Percentiles rank a stretch among this genome's conserved stretches.
Conservation (phyloP, 2,888 invertebrate species). For the Erpobdella octoculata region DNA sequence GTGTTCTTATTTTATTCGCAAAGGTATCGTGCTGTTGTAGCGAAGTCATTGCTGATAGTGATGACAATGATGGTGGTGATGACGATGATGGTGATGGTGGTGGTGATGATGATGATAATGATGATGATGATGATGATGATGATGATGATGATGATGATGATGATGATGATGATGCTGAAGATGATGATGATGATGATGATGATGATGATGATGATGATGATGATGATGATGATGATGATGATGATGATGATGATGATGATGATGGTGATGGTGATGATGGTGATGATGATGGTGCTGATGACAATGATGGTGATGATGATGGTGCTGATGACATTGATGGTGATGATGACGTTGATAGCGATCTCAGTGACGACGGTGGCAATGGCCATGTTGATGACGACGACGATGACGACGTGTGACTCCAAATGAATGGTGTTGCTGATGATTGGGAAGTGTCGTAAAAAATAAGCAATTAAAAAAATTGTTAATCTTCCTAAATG, state of each 20-base stretch:
- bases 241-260: neutral
- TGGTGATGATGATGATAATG: neutral
- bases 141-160: conserved; percentile 20
- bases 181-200: conserved; percentile 9
- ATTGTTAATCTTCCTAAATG: too few relatives aligned
- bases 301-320: neutral
- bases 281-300: neutral
- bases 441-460: too few relatives aligned
- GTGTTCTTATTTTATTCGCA: too few relatives aligned
- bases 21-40: too few relatives aligned
- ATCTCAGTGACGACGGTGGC: neutral
- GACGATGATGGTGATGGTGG: neutral
- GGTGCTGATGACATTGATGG: neutral
- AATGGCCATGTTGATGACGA: neutral
- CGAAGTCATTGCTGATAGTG: neutral
- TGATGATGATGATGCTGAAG: conserved; percentile 18
- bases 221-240: conserved; percentile 16
- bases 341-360: neutral
- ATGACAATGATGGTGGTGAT: neutral
- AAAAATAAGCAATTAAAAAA: too few relatives aligned
- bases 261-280: conserved; percentile 1
- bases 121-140: conserved; percentile 18
- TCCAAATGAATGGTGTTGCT: too few relatives aligned
- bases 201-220: neutral
- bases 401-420: too few relatives aligned